Evolutionary conservation across 2,797 vertebrate genomes (phyloP).

Genomic region (Galaxias olidus): DNA sequence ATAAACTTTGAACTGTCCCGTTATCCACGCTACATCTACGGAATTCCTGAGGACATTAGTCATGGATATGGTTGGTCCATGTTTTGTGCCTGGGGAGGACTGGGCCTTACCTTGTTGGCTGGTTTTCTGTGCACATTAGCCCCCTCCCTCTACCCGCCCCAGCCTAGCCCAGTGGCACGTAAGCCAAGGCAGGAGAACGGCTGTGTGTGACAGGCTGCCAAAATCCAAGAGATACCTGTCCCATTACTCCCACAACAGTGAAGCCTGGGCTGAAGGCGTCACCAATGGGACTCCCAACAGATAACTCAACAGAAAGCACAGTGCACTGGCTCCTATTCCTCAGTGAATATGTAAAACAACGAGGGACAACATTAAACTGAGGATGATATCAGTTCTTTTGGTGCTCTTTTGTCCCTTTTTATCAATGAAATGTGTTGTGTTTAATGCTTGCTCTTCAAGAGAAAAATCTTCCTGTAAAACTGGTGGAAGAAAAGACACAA

Average conservation of each 20-base stretch:
- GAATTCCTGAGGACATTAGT: slow-evolving; percentile 92
- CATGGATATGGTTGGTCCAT: slow-evolving; percentile 96
- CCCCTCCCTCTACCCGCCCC: slow-evolving; percentile 84
- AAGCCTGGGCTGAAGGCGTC: slow-evolving; percentile 48
- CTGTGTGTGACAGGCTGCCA: slow-evolving; percentile 80
- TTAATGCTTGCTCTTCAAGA: slow-evolving; percentile 67
- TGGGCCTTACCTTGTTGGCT: slow-evolving; percentile 89
- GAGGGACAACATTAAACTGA: slow-evolving; percentile 59
- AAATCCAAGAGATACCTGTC: slow-evolving; percentile 51
- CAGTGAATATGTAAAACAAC: slow-evolving; percentile 24
- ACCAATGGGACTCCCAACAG: slow-evolving; percentile 44
- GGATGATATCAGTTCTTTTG: slow-evolving; percentile 63
- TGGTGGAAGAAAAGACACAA: slow-evolving; percentile 42
- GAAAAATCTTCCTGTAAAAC: slow-evolving; percentile 53
- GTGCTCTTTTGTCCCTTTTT: slow-evolving; percentile 64
- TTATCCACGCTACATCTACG: slow-evolving; percentile 88
- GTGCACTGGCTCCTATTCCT: slow-evolving; percentile 43
- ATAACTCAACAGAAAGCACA: slow-evolving; percentile 48
- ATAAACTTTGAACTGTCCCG: slow-evolving; percentile 93
- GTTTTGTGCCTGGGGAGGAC: slow-evolving; percentile 93
- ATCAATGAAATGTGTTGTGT: slow-evolving; percentile 66
- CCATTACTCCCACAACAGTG: slow-evolving; percentile 37
- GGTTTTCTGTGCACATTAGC: slow-evolving; percentile 91
- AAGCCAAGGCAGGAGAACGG: slow-evolving; percentile 91
- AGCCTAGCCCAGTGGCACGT: slow-evolving; percentile 72